Evolutionary conservation across 2,888 invertebrate genomes (phyloP), one percentile per base, ranked within the genome.

Genomic region (Drosophila subsilvestris): DNA sequence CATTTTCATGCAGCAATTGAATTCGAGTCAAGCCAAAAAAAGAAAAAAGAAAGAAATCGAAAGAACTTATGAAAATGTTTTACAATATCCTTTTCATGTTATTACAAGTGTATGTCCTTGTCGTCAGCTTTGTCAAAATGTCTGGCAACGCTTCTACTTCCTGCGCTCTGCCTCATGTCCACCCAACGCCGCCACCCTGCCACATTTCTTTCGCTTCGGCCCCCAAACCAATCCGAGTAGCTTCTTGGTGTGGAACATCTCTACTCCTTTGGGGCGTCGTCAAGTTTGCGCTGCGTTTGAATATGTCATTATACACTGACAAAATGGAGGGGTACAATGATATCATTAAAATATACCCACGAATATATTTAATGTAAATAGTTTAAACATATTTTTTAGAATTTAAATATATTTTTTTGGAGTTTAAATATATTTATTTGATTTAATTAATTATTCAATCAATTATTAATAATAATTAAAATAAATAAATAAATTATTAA

Each of bases 41-140:
- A 51, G 44, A 54, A 44, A 49, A 61, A 70, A 71, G 61, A 73
- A 76, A 76, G 85, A 76, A 75, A 78, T 75, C n/a, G n/a, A n/a
- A n/a, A n/a, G n/a, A 89, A 88, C 87, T 90, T 90, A 90, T 86
- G 85, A 89, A 89, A 89, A 89, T 90, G 91, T 89, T 90, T 86
- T 81, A 90, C 90, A 90, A 90, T 90, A 90, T 90, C 90, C 89
- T 90, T 89, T 90, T 89, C 88, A 89, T 90, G 90, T 90, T 89
- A 89, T 89, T 87, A 90, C 90, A 88, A 88, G 85, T 86, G 80
- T 88, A 77, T 67, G 87, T 89, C 86, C 89, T 90, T 90, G 90
- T 90, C 90, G 89, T 79, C 91, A 90, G 85, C 82, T 90, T 90
- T 90, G 89, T 90, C 89, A 89, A 86, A 84, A 84, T 87, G 89